These are phyloP conservation scores for Lithophane socia DNA, from an alignment of 2,888 invertebrate species.

Conservation along the genomic window DNA sequence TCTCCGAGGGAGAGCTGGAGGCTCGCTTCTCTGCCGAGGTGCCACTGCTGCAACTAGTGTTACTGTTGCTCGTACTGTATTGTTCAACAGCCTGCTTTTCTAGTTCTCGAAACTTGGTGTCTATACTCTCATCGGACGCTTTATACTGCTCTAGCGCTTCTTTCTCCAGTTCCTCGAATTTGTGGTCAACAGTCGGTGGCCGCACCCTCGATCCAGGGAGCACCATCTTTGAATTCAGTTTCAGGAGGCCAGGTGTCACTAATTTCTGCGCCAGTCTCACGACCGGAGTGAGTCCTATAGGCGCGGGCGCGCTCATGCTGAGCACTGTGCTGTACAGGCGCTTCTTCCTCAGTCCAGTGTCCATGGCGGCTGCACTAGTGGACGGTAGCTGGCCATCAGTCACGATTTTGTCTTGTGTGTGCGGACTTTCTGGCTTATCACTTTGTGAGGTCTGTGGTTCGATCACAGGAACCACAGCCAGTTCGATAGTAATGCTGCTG, in stretches of 20 bases:
- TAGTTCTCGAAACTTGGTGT: slow-evolving; percentile 91
- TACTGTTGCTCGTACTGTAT: slow-evolving; percentile 89
- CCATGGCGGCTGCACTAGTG: slow-evolving; percentile 80
- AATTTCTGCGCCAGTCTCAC: slow-evolving; percentile 83
- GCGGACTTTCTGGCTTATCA: slow-evolving; percentile 70
- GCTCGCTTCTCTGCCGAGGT: slow-evolving; percentile 81
- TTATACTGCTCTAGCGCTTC: slow-evolving; percentile 91
- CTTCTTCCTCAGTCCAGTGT: slow-evolving; percentile 81
- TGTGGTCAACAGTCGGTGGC: slow-evolving; percentile 81
- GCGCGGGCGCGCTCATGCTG: slow-evolving; percentile 84
- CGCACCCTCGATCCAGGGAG: slow-evolving; percentile 79
- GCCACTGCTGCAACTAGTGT: slow-evolving; percentile 87
- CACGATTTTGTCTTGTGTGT: slow-evolving; percentile 71
- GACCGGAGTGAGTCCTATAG: slow-evolving; percentile 77
- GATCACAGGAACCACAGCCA: slow-evolving; percentile 57
- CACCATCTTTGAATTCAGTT: slow-evolving; percentile 84
- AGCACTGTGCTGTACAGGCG: slow-evolving; percentile 90
- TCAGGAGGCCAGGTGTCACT: slow-evolving; percentile 82
- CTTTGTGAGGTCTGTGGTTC: slow-evolving; percentile 63
- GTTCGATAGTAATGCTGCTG: slow-evolving; percentile 60
- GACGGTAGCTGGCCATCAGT: slow-evolving; percentile 79
- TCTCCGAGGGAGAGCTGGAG: slow-evolving; percentile 71
- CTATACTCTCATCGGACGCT: slow-evolving; percentile 90
- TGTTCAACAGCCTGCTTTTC: slow-evolving; percentile 93
- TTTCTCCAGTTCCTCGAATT: slow-evolving; percentile 90